phyloP scores from a whole-genome alignment of 2,888 invertebrate genomes.

The Catotricha subobsoleta region DNA sequence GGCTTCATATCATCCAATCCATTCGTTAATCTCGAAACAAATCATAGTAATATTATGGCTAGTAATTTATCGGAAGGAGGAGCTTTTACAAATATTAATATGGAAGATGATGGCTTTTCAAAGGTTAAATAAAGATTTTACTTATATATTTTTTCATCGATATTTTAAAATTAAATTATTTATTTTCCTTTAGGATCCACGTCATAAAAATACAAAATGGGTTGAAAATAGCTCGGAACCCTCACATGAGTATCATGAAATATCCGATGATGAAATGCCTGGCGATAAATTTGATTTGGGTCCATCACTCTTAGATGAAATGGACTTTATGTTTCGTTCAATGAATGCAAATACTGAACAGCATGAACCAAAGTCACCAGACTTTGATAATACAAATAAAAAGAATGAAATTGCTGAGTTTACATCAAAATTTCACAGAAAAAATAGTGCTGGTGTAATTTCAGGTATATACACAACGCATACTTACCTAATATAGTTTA shows the following conservation, averaged over 20 bases:
- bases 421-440: constrained; percentile 28
- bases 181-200: constrained; percentile 1
- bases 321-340: constrained; percentile 69
- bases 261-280: constrained; percentile 53
- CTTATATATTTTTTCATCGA: not conserved
- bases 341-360: constrained; percentile 24
- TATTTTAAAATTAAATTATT: not conserved
- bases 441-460: constrained; percentile 16
- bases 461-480: too few relatives aligned
- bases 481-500: not conserved
- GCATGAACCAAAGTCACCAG: constrained; percentile 23
- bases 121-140: constrained; percentile 5
- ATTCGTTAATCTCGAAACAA: constrained; percentile 15
- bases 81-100: constrained; percentile 16
- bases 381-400: constrained; percentile 40
- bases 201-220: constrained; percentile 9
- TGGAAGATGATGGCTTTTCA: constrained; percentile 4
- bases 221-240: constrained; percentile 10
- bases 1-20: constrained; percentile 18
- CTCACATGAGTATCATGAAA: constrained; percentile 62
- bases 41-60: not conserved
- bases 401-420: constrained; percentile 52
- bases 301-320: constrained; percentile 76
- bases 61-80: constrained; percentile 5
- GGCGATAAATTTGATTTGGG: constrained; percentile 51